phyloP scores from a whole-genome alignment of 1,140 invertebrate species.

The Tetraneura akinire region DNA sequence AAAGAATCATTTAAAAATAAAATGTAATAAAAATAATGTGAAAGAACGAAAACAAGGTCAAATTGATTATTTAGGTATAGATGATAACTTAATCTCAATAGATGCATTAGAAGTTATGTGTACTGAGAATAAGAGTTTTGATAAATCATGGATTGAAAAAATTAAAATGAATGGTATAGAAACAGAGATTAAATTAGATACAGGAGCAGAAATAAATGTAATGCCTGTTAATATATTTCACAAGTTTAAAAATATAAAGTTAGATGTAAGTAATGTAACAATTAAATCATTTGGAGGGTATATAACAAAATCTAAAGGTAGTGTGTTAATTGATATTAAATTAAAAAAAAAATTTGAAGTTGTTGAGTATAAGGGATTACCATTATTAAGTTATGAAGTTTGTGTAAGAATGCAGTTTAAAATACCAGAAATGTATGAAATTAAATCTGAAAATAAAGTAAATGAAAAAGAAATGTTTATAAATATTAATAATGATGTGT shows the following conservation, averaged over 20 bases:
- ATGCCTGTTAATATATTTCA: neutral
- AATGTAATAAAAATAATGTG: conserved; percentile 12
- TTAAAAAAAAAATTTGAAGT: neutral
- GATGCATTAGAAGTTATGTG: conserved; percentile 17
- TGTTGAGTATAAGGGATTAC: neutral
- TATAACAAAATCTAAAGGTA: conserved; percentile 19
- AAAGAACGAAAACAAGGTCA: conserved; percentile 18
- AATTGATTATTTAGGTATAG: conserved; percentile 16
- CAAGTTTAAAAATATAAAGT: neutral
- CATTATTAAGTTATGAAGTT: neutral
- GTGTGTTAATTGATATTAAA: neutral
- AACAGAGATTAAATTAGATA: conserved; percentile 1
- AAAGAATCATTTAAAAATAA: neutral
- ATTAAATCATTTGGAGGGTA: neutral
- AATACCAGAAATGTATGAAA: neutral
- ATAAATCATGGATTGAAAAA: conserved; percentile 19
- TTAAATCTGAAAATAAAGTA: neutral
- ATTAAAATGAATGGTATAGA: conserved; percentile 10
- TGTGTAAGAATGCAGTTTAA: neutral
- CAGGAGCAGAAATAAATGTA: neutral
- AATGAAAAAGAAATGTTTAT: neutral
- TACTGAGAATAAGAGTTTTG: conserved; percentile 2
- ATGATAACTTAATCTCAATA: conserved; percentile 46
- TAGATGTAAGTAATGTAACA: neutral
- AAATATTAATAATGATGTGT: neutral